Evolutionary conservation across 2,797 vertebrate species (phyloP).

Genomic region (Ctenopoma kingsleyae): DNA sequence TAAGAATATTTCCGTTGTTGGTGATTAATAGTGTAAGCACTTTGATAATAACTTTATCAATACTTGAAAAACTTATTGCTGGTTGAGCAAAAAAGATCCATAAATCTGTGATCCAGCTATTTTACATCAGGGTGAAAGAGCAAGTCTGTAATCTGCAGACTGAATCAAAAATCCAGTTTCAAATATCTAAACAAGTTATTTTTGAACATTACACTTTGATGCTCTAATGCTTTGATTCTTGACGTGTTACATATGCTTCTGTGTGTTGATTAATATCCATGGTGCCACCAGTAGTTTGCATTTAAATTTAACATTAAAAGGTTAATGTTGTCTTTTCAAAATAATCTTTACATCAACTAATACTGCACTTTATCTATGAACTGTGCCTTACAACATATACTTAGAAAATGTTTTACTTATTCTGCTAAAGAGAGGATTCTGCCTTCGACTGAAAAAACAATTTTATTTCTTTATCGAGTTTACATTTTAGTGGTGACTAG

Average conservation of each 20-base stretch:
- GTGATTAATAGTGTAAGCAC: background rate
- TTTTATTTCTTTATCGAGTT: constrained; percentile 27
- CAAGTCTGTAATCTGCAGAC: constrained; percentile 9
- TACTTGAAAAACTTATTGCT: background rate
- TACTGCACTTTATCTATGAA: background rate
- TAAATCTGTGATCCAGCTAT: background rate
- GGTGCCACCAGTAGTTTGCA: background rate
- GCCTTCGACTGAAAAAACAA: background rate
- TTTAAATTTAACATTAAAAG: constrained; percentile 1
- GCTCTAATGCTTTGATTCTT: constrained; percentile 5
- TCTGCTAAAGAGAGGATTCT: constrained; percentile 4
- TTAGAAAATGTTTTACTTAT: background rate
- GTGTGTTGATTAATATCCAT: constrained; percentile 9
- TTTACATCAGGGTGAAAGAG: constrained; percentile 20
- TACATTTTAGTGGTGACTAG: constrained; percentile 2
- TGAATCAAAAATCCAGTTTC: constrained; percentile 23
- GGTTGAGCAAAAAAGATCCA: constrained; percentile 4
- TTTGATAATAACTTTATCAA: constrained; percentile 1
- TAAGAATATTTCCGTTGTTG: background rate
- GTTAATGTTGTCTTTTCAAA: constrained; percentile 7
- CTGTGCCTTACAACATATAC: background rate
- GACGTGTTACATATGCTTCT: constrained; percentile 15
- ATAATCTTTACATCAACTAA: background rate
- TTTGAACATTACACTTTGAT: constrained; percentile 28
- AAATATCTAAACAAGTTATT: constrained; percentile 15